Evolutionary conservation across 1,140 invertebrate genomes (phyloP).

Genomic region (Dreissena rostriformis): DNA sequence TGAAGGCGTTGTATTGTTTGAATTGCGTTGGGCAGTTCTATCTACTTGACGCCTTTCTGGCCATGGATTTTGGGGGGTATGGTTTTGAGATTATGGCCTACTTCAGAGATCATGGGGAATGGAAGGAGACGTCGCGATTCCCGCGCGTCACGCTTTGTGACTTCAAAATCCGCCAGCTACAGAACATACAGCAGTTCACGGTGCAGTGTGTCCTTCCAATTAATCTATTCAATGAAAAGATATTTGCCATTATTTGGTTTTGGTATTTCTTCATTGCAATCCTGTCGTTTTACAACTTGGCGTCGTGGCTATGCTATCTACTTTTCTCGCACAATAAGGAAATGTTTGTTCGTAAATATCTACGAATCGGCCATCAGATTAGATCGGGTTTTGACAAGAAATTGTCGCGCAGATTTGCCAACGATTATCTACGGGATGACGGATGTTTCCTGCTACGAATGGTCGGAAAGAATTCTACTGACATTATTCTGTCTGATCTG

Average conservation of each 20-base stretch:
- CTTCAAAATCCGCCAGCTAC: conserved; percentile 82
- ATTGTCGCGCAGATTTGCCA: conserved; percentile 55
- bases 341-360: conserved; percentile 77
- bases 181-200: conserved; percentile 77
- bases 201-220: conserved; percentile 83
- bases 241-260: conserved; percentile 80
- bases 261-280: conserved; percentile 75
- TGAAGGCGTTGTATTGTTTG: conserved; percentile 81
- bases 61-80: conserved; percentile 79
- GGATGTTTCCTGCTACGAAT: conserved; percentile 70
- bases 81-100: conserved; percentile 80
- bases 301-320: conserved; percentile 73
- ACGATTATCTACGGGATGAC: conserved; percentile 66
- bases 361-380: conserved; percentile 66
- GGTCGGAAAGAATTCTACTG: conserved; percentile 75
- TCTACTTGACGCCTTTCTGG: conserved; percentile 81
- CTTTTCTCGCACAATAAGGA: conserved; percentile 65
- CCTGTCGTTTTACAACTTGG: conserved; percentile 77
- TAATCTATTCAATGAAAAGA: conserved; percentile 84
- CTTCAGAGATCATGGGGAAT: conserved; percentile 77
- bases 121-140: conserved; percentile 77
- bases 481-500: conserved; percentile 75
- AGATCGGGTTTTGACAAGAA: conserved; percentile 51
- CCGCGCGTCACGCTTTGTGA: conserved; percentile 83
- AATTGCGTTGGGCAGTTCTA: conserved; percentile 83